Evolutionary conservation across 2,797 vertebrate genomes (phyloP).

Genomic region (Melopsittacus undulatus): DNA sequence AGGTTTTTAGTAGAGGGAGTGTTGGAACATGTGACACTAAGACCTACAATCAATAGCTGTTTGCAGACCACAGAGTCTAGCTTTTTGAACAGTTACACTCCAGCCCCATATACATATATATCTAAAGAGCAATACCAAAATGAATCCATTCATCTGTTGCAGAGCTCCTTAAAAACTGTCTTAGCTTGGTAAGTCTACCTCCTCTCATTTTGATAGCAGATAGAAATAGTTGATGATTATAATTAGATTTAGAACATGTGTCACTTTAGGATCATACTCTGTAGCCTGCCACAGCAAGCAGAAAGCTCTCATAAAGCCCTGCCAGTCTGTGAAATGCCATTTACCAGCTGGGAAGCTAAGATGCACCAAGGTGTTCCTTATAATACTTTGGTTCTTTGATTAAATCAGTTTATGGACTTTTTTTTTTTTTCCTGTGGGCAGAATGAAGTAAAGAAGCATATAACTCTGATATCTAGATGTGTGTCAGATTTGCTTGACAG

Average conservation of each 20-base stretch:
- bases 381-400: background rate
- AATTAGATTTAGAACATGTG: background rate
- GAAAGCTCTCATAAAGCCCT: background rate
- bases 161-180: background rate
- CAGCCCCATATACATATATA: background rate
- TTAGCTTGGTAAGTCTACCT: background rate
- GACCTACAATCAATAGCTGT: background rate
- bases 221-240: background rate
- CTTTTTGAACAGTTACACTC: background rate
- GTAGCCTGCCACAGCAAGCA: background rate
- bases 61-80: background rate
- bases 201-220: background rate
- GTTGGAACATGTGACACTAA: background rate
- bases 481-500: background rate
- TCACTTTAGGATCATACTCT: background rate
- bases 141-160: background rate
- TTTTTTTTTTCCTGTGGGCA: background rate
- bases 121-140: background rate
- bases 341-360: background rate
- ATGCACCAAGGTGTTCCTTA: background rate
- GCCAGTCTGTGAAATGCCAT: background rate
- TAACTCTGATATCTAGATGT: background rate
- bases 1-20: background rate
- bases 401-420: background rate
- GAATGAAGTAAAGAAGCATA: background rate